Percentiles rank a stretch among this genome's conserved stretches.
These are phyloP conservation scores for Palythoa caribaeorum DNA, from an alignment of 92 coral and sea anemone genomes.

Conservation along the genomic window DNA sequence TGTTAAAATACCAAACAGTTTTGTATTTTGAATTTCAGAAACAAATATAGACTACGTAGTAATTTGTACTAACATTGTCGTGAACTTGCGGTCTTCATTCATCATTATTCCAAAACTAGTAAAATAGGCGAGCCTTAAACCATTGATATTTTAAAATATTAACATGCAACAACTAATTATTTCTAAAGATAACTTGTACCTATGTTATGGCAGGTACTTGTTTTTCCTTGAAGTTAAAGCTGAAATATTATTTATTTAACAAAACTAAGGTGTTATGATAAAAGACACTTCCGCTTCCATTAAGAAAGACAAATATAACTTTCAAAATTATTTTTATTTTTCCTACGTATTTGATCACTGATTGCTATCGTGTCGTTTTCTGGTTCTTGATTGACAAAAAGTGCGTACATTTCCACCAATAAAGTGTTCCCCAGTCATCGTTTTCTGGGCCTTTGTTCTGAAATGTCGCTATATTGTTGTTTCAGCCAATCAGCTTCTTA, in stretches of 20 bases:
- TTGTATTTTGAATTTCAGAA: too few species aligned
- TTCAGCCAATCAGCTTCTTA: constrained; percentile 83
- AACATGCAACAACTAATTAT: neutral
- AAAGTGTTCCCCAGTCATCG: constrained; percentile 23
- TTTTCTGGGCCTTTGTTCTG: constrained; percentile 71
- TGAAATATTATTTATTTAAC: neutral
- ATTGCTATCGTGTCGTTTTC: neutral
- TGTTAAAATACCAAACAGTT: too few species aligned
- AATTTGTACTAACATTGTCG: too few species aligned
- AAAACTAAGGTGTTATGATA: neutral
- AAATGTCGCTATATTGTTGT: constrained; percentile 53
- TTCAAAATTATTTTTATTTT: neutral
- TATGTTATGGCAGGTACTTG: neutral
- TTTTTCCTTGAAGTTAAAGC: neutral
- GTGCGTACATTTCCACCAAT: constrained; percentile 21
- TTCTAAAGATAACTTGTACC: neutral
- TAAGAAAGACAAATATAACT: neutral
- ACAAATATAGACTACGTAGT: too few species aligned
- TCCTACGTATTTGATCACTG: neutral
- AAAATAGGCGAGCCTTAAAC: too few species aligned
- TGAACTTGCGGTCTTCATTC: too few species aligned
- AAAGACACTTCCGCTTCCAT: neutral
- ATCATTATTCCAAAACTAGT: too few species aligned
- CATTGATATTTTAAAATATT: neutral
- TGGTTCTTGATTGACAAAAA: neutral